phyloP scores from a whole-genome alignment of 2,888 invertebrate species.

The Eupithecia pulchellata region DNA sequence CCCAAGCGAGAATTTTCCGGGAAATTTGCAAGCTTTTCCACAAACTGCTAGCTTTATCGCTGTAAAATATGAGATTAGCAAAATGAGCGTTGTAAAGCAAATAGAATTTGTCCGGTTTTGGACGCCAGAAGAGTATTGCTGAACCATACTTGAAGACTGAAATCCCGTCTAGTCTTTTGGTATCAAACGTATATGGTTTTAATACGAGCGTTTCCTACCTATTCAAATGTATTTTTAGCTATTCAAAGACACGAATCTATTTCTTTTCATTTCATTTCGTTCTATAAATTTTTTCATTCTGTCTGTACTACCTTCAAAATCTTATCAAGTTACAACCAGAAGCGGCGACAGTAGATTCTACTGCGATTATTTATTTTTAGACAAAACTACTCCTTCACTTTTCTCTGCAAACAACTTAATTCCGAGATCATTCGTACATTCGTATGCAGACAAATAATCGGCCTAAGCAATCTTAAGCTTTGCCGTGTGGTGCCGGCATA shows the following conservation, averaged over 20 bases:
- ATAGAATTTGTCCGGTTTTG: constrained; percentile 13
- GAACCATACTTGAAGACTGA: not conserved
- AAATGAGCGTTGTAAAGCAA: constrained; percentile 25
- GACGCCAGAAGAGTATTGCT: not conserved
- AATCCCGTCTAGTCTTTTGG: not conserved
- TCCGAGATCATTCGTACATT: constrained; percentile 4
- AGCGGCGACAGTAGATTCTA: not conserved
- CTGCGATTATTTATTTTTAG: not conserved
- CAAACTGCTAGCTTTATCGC: constrained; percentile 25
- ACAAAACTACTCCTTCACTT: not conserved
- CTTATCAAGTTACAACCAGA: not conserved
- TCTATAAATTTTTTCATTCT: no score
- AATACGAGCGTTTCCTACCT: no score
- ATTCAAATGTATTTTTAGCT: no score
- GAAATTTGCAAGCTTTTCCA: constrained; percentile 22
- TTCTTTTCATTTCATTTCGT: no score
- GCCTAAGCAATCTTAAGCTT: no score
- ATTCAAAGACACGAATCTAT: no score
- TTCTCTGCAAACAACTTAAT: constrained; percentile 1
- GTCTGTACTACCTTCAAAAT: not conserved
- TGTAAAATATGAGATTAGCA: constrained; percentile 34
- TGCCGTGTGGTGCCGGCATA: no score
- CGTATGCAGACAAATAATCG: constrained; percentile 12
- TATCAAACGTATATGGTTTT: no score
- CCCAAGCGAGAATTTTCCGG: constrained; percentile 17